Evolutionary conservation across 1,140 invertebrate species (phyloP).

Genomic region (Platorchestia sp.): DNA sequence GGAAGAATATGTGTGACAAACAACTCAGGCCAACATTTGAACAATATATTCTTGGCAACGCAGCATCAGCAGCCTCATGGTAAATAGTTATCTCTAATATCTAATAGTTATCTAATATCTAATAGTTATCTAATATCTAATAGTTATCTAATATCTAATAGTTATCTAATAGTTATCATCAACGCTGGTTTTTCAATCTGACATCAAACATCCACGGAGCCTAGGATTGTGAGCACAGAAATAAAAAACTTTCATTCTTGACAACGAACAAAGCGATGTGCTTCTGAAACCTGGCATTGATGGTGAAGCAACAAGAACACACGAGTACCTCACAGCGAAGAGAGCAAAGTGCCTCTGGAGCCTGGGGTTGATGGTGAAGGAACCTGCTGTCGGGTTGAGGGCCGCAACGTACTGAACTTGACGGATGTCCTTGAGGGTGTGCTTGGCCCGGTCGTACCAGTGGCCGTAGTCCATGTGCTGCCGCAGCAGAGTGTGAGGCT

Average conservation of each 20-base stretch:
- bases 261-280: conserved; percentile 73
- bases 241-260: neutral
- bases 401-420: conserved; percentile 97
- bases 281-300: conserved; percentile 92
- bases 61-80: neutral
- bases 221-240: too few relatives aligned
- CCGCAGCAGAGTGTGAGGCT: conserved; percentile 94
- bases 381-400: conserved; percentile 98
- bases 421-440: conserved; percentile 95
- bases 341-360: conserved; percentile 95
- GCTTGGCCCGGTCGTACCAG: conserved; percentile 88
- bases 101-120: too few relatives aligned
- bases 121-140: too few relatives aligned
- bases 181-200: too few relatives aligned
- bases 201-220: too few relatives aligned
- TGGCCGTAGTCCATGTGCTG: conserved; percentile 96
- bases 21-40: neutral
- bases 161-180: too few relatives aligned
- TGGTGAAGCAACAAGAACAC: conserved; percentile 85
- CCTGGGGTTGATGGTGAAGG: conserved; percentile 95
- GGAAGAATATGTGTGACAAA: neutral
- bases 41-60: neutral
- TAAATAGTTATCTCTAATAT: neutral
- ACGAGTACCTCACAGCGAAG: conserved; percentile 86
- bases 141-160: too few relatives aligned